Percentiles rank a stretch among this genome's conserved stretches.
phyloP scores from a whole-genome alignment of 2,113 vertebrate genomes.

The Varanus komodoensis region DNA sequence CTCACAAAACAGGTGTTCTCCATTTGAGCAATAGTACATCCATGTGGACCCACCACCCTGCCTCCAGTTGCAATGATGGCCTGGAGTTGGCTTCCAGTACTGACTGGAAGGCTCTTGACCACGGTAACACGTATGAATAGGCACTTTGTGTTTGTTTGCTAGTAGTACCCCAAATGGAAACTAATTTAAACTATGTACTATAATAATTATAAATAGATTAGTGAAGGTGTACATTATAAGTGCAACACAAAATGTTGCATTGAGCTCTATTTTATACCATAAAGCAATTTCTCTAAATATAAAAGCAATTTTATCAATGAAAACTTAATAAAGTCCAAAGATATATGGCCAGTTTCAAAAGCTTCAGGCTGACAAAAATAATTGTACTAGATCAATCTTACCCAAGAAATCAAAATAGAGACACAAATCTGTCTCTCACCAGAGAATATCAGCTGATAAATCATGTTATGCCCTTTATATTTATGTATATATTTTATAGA shows the following conservation, averaged over 20 bases:
- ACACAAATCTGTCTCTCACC: background rate
- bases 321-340: background rate
- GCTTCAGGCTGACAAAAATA: conserved; percentile 12
- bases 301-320: background rate
- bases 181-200: background rate
- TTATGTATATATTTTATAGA: conserved; percentile 10
- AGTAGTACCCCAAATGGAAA: background rate
- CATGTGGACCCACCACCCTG: background rate
- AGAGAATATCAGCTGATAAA: conserved; percentile 20
- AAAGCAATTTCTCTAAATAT: background rate
- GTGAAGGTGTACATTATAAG: background rate
- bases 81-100: background rate
- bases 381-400: conserved; percentile 24
- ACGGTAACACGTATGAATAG: background rate
- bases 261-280: background rate
- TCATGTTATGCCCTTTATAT: background rate
- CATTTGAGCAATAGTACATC: background rate
- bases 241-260: background rate
- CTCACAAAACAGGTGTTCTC: background rate
- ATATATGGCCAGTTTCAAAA: conserved; percentile 31
- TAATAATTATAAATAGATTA: background rate
- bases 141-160: background rate
- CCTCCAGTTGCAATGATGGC: background rate
- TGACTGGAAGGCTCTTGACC: background rate
- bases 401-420: background rate